Base-by-base conservation (phyloP, 2,888 invertebrate genomes). In the Pediacus dermestoides region DNA sequence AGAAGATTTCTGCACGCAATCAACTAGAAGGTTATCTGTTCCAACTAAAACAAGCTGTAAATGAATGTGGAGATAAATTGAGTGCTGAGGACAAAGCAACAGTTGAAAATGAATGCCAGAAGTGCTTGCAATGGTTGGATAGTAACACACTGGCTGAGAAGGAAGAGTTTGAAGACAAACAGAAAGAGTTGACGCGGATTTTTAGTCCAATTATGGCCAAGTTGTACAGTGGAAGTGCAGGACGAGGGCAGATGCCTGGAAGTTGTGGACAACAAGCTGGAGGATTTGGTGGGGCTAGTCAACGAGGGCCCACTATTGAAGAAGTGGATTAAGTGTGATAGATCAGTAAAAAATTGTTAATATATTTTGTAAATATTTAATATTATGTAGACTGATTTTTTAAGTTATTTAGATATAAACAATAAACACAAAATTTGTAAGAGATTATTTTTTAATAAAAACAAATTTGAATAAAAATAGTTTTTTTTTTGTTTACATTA, bases 1-100 rank as follows among this genome's bases (percentile, higher is more conserved):
- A 82, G 55, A 74, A 78, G 31, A 78, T 88, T 8, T 61, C 76
- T 0, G 76, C 85, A 6, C 76, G 84, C 39, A 88, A 88, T 67
- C 76, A 79, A 53, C 71, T 88, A 25, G 88, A 85, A 63, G 66
- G 75, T 3, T 85, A 85, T 62, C 71, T 78, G 13, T 85, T 83
- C 65, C 74, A 74, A 50, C 77, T 82, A 27, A 82, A 80, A 57
- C 83, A 84, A 54, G 81, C 82, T 1, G 64, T 78, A 15, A 74
- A 77, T 4, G 79, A 81, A 14, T 75, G 78, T 21, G 80, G 78
- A 0, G 75, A 74, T 36, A 81, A 78, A 64, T 65, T 88, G 11
- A 67, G 71, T 1, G 76, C 79, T 23, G 68, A 73, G 2, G 88
- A 88, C 50, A 85, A 81, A 66, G 71, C 73, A 4, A 72, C 66